These are phyloP conservation scores for Plectropomus leopardus DNA, from an alignment of 2,113 vertebrate genomes.

Conservation along the genomic window DNA sequence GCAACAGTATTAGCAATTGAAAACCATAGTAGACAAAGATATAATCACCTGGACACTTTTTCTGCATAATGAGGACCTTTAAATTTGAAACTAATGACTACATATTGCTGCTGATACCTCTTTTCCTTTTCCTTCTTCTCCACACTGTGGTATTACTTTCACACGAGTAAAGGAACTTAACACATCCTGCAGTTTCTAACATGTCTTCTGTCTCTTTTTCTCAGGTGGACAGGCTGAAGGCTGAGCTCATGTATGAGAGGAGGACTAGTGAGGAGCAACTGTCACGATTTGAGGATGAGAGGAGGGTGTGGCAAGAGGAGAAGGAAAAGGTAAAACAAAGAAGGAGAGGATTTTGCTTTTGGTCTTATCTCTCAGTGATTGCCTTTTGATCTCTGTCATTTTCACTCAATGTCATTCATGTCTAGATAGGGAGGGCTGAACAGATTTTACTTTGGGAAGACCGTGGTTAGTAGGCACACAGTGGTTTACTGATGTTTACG, in stretches of 20 bases:
- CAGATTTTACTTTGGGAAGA: too few relatives aligned
- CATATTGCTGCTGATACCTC: too few relatives aligned
- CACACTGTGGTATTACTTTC: background rate
- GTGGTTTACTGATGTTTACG: too few relatives aligned
- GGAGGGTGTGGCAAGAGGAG: slow-evolving; percentile 95
- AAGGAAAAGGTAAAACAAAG: slow-evolving; percentile 88
- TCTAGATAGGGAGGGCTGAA: background rate
- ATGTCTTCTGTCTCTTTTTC: background rate
- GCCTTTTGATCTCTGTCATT: background rate
- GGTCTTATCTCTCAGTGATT: background rate
- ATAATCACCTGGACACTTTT: background rate
- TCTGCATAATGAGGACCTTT: background rate
- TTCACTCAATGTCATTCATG: background rate
- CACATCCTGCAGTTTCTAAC: background rate
- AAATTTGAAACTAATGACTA: too few relatives aligned
- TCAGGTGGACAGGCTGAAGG: slow-evolving; percentile 89
- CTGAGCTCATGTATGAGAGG: slow-evolving; percentile 90
- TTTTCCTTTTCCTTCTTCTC: too few relatives aligned
- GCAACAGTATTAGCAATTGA: background rate
- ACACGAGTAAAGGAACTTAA: background rate
- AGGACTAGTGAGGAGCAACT: slow-evolving; percentile 90
- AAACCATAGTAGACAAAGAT: background rate
- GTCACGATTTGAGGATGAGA: slow-evolving; percentile 91
- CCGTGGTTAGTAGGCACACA: too few relatives aligned
- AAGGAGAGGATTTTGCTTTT: background rate